Percentiles rank a stretch among this genome's conserved stretches.
phyloP scores from a whole-genome alignment of 2,888 invertebrate genomes.

The Lysandra coridon region DNA sequence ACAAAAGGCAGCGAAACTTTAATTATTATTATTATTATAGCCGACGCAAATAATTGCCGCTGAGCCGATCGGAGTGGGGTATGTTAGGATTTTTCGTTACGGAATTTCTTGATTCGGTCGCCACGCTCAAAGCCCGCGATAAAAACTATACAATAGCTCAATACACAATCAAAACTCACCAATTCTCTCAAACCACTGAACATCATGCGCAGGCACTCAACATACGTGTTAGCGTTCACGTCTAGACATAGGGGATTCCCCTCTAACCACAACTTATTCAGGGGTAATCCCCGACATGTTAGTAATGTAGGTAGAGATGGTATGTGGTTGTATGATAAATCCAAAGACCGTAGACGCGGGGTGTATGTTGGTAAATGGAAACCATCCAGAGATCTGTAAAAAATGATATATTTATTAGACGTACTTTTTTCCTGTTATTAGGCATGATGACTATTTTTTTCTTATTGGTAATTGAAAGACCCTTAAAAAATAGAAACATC shows the following conservation, averaged over 20 bases:
- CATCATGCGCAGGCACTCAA: constrained; percentile 74
- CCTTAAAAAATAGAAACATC: too few species aligned
- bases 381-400: constrained; percentile 56
- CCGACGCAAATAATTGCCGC: too few species aligned
- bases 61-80: too few species aligned
- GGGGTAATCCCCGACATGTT: constrained; percentile 55
- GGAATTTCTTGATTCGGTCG: too few species aligned
- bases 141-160: too few species aligned
- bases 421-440: too few species aligned
- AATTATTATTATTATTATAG: too few species aligned
- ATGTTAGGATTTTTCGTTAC: too few species aligned
- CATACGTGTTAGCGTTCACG: constrained; percentile 80
- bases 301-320: constrained; percentile 51
- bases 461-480: too few species aligned
- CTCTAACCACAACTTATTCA: constrained; percentile 81
- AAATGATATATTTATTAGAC: background rate
- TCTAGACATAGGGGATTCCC: constrained; percentile 86
- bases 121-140: too few species aligned
- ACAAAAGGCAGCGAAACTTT: too few species aligned
- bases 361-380: constrained; percentile 51
- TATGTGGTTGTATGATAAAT: constrained; percentile 60
- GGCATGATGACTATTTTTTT: too few species aligned
- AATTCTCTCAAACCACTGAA: constrained; percentile 76
- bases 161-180: constrained; percentile 56
- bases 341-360: constrained; percentile 54